Evolutionary conservation across 2,797 vertebrate genomes (phyloP), one percentile per base, ranked within the genome.

Genomic region (Enoplosus armatus): DNA sequence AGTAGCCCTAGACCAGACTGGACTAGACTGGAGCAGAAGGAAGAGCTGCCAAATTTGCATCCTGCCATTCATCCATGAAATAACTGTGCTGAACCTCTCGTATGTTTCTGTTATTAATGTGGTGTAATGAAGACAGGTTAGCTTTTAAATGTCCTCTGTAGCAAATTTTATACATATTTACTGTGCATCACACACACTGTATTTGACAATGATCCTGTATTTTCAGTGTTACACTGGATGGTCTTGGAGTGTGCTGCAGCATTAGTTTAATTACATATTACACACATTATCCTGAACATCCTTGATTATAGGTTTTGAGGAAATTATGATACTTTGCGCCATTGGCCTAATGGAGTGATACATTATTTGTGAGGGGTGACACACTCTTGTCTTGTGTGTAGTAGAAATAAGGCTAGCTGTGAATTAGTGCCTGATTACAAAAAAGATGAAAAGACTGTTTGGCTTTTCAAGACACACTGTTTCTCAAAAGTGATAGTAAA

Each of bases 241-340:
- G 35, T 15, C 22, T 26, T 41, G 5, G 37, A 35, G 16, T 65
- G 45, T 66, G 56, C 35, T 73, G 48, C 14, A 59, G 37, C 35
- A 29, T 53, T 43, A 20, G 59, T 75, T 43, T 63, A 43, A 55
- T 54, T 65, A 9, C 47, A 47, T 65, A 10, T 68, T 48, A 33
- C 16, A 37, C 24, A 60, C 31, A 41, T 9, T 22, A 26, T 41
- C 10, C 41, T 51, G 8, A n/a, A 26, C 11, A 55, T 59, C 33
- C 31, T 33, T 65, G 22, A 84, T 56, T 58, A 14, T 47, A 48
- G 61, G 45, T 75, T 65, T 48, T 45, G 16, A 58, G 50, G 35
- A 70, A 70, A 65, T 54, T 18, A 33, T 66, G 35, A 56, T 64
- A 50, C 27, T 22, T 56, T 63, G 20, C 56, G 59, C 35, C 15